Evolutionary conservation across 2,113 vertebrate species (phyloP).

Genomic region (Muntiacus muntjak): DNA sequence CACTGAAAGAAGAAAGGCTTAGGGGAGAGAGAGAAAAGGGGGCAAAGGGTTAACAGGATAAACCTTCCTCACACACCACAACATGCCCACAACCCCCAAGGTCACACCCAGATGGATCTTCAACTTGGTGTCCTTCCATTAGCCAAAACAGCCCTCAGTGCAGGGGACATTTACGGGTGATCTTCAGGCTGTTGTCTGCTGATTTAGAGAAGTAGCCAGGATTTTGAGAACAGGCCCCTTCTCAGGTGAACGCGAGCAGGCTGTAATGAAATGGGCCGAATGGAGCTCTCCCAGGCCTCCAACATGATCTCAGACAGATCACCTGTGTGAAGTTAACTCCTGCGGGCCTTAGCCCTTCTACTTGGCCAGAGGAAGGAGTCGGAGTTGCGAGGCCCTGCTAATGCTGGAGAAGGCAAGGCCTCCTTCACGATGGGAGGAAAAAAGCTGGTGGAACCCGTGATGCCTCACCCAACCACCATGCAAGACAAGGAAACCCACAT

Average conservation of each 20-base stretch:
- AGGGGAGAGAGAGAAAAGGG: background rate
- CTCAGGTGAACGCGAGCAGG: background rate
- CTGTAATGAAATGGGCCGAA: fast-evolving
- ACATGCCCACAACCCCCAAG: background rate
- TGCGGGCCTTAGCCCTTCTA: background rate
- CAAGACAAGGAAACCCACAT: background rate
- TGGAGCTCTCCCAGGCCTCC: background rate
- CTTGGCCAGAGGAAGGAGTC: background rate
- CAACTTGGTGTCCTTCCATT: background rate
- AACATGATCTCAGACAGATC: background rate
- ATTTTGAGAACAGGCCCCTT: background rate
- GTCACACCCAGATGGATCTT: background rate
- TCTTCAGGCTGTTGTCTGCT: background rate
- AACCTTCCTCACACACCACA: background rate
- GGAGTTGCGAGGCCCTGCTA: background rate
- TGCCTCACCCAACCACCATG: background rate
- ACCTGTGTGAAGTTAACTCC: background rate
- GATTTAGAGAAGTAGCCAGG: background rate
- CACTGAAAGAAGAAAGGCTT: background rate
- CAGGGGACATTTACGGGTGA: fast-evolving
- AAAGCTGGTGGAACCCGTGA: background rate
- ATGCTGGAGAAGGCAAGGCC: fast-evolving
- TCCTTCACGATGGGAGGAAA: fast-evolving
- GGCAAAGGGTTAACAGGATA: background rate
- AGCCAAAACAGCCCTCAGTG: background rate